A percentile compares a stretch with the other conserved stretches of the same genome.
Conservation (phyloP, 2,113 vertebrate species). For the Australoheros scitulus region DNA sequence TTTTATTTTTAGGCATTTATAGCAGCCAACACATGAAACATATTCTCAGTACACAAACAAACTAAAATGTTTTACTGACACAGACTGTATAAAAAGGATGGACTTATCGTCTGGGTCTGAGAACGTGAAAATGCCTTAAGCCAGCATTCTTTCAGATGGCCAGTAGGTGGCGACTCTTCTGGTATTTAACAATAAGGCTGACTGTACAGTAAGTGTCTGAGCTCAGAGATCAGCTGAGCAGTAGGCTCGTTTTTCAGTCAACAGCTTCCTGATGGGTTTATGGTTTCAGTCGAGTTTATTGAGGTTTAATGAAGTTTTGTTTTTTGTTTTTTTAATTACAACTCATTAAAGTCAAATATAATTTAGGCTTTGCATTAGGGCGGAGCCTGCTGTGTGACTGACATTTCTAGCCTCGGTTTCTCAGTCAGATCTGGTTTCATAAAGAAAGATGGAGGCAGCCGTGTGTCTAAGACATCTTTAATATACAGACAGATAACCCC, state of each 20-base stretch:
- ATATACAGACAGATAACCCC: neutral
- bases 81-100: neutral
- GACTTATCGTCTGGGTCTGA: no score
- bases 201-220: no score
- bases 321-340: no score
- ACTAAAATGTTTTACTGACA: accelerated
- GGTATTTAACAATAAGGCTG: neutral
- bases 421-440: neutral
- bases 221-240: no score
- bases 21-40: neutral
- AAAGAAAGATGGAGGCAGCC: no score
- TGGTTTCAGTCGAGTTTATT: no score
- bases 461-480: neutral
- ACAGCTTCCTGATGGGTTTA: no score
- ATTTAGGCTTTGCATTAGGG: neutral
- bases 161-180: neutral
- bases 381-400: neutral
- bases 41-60: neutral
- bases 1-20: neutral
- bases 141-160: no score
- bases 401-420: neutral
- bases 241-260: no score
- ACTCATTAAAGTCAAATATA: no score
- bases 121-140: no score
- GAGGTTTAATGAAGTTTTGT: no score